These are phyloP conservation scores for Saccostrea cuccullata DNA, from an alignment of 1,140 invertebrate genomes.

Conservation along the genomic window DNA sequence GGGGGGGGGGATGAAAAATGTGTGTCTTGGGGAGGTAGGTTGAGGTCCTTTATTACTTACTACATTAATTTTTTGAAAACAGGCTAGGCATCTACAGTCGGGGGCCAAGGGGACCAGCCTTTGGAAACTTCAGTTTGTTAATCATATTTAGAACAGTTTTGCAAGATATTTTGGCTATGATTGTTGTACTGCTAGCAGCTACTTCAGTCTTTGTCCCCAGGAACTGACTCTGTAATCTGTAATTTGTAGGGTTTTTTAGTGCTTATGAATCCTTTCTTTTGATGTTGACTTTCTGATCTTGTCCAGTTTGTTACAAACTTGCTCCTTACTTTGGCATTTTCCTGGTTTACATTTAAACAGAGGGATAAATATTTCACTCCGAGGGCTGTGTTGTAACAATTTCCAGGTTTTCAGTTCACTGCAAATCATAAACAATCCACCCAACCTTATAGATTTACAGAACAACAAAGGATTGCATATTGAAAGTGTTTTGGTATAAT, in stretches of 20 bases:
- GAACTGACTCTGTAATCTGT: not conserved
- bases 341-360: not conserved
- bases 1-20: too few relatives aligned
- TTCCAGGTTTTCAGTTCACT: constrained; percentile 3
- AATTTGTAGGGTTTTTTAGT: not conserved
- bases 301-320: constrained; percentile 9
- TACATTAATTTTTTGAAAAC: too few relatives aligned
- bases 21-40: too few relatives aligned
- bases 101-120: too few relatives aligned
- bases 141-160: too few relatives aligned
- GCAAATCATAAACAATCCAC: constrained; percentile 25
- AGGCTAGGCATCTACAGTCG: too few relatives aligned
- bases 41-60: too few relatives aligned
- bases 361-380: constrained; percentile 18
- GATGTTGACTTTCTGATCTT: constrained; percentile 27
- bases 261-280: not conserved
- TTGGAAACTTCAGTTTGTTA: too few relatives aligned
- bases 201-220: too few relatives aligned
- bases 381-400: constrained; percentile 6
- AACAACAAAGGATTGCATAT: constrained; percentile 20
- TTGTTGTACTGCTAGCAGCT: too few relatives aligned
- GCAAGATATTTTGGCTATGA: too few relatives aligned
- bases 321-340: constrained; percentile 17
- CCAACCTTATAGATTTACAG: not conserved
- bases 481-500: constrained; percentile 21